These are phyloP conservation scores for Rousettus leschenaultii DNA, from an alignment of 2,113 vertebrate species.

Conservation along the genomic window DNA sequence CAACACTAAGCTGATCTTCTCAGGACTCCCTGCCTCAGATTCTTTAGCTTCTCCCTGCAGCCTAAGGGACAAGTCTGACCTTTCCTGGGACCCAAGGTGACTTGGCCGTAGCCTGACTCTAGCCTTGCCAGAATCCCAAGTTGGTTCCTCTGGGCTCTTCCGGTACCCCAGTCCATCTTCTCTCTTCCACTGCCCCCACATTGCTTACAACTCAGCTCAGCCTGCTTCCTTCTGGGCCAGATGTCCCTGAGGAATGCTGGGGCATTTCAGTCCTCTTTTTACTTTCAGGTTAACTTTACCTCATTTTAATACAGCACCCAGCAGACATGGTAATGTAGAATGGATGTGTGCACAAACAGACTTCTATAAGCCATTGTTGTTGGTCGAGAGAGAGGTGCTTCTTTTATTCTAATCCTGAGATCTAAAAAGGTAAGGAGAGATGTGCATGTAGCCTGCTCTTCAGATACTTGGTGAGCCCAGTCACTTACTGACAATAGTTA, in stretches of 20 bases:
- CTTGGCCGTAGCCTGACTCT: not conserved
- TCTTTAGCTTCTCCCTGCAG: not conserved
- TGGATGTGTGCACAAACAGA: accelerated
- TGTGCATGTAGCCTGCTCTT: accelerated
- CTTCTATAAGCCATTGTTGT: accelerated
- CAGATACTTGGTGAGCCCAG: not conserved
- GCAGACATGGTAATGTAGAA: accelerated
- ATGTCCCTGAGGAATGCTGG: not conserved
- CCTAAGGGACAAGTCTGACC: not conserved
- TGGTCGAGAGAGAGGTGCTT: not conserved
- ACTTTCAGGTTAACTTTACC: no score
- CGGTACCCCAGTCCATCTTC: not conserved
- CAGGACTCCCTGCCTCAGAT: not conserved
- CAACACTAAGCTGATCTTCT: not conserved
- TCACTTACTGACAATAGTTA: not conserved
- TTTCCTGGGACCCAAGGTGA: not conserved
- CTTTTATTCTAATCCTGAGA: not conserved
- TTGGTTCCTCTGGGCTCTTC: not conserved
- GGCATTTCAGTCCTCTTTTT: not conserved
- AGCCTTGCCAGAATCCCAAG: not conserved
- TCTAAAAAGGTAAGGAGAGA: not conserved
- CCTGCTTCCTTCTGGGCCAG: not conserved
- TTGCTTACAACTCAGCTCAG: not conserved
- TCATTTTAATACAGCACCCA: not conserved
- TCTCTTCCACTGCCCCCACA: not conserved